Percentiles rank a stretch among this genome's conserved stretches.
These are phyloP conservation scores for Origma solitaria DNA, from an alignment of 2,113 vertebrate genomes.

Conservation along the genomic window DNA sequence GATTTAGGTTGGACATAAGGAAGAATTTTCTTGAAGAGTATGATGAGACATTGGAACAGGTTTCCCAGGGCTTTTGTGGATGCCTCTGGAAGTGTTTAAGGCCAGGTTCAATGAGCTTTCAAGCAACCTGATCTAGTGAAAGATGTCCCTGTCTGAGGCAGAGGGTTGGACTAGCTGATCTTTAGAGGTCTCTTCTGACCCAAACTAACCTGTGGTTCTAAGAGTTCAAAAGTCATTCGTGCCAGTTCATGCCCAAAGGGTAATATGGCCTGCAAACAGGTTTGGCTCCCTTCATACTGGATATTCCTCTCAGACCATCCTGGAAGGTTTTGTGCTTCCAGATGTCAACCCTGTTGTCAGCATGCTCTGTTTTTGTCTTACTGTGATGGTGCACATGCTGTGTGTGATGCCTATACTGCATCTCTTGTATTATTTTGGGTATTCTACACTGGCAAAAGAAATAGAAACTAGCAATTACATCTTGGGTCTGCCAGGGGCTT, in stretches of 20 bases:
- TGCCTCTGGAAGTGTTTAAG: neutral
- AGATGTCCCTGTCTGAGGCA: neutral
- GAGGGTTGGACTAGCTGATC: neutral
- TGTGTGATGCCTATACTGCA: accelerated
- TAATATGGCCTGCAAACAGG: neutral
- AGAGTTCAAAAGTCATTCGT: neutral
- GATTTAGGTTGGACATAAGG: neutral
- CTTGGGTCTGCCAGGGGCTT: neutral
- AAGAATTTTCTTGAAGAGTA: neutral
- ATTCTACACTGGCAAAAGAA: neutral
- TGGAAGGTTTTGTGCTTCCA: neutral
- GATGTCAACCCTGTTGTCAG: neutral
- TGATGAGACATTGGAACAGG: neutral
- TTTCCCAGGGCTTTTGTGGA: neutral
- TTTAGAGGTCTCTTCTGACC: neutral
- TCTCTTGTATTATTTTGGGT: neutral
- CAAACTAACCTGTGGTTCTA: neutral
- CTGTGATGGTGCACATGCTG: neutral
- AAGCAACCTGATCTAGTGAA: neutral
- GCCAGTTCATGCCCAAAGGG: neutral
- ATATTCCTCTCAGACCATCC: neutral
- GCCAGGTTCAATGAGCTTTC: neutral
- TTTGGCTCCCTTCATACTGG: neutral
- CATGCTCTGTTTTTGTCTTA: neutral
- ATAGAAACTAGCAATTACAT: neutral